Evolutionary conservation across 2,888 invertebrate genomes (phyloP).

Genomic region (Idaea biselata): DNA sequence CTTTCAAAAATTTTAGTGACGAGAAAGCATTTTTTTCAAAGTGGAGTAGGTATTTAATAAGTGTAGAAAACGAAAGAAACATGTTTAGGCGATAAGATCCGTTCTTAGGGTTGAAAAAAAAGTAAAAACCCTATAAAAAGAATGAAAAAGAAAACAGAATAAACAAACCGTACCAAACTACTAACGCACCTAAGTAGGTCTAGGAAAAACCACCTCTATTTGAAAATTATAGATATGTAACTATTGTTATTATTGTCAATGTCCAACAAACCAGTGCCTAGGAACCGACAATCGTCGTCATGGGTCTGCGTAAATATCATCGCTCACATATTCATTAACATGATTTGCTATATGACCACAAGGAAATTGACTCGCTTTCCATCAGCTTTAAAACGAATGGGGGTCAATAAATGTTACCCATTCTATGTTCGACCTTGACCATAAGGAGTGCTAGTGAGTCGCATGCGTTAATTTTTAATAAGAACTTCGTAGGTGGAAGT

Average conservation of each 20-base stretch:
- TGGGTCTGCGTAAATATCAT: constrained; percentile 45
- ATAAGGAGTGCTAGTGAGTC: constrained; percentile 20
- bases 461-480: constrained; percentile 17
- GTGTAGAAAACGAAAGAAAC: no score
- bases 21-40: no score
- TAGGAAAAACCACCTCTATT: neutral
- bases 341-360: constrained; percentile 61
- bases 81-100: no score
- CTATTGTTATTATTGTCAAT: neutral
- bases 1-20: no score
- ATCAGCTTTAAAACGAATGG: constrained; percentile 56
- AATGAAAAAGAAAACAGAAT: no score
- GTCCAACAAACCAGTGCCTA: neutral
- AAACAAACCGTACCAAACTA: neutral
- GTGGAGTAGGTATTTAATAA: no score
- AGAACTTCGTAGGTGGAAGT: constrained; percentile 10
- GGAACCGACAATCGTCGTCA: constrained; percentile 38
- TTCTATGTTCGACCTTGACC: constrained; percentile 54
- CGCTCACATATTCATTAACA: constrained; percentile 56
- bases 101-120: no score
- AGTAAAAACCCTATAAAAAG: no score
- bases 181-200: neutral
- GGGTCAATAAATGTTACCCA: constrained; percentile 46
- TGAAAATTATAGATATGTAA: neutral
- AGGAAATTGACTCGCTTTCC: constrained; percentile 67